Percentiles rank a stretch among this genome's conserved stretches.
Conservation (phyloP, 2,888 invertebrate genomes). For the Rhaphigaster nebulosa region DNA sequence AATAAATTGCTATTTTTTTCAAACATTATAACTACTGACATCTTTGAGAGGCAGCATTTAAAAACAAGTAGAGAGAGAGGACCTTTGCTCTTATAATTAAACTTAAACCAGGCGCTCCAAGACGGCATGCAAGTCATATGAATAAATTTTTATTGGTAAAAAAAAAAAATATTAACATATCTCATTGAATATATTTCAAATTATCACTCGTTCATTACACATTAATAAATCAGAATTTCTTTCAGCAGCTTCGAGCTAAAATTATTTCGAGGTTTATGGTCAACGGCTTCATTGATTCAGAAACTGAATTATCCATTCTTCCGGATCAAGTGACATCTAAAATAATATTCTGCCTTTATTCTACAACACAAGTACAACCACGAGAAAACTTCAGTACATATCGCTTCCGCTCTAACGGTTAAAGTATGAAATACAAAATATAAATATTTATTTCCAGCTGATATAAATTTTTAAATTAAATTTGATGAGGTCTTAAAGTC, state of each 20-base stretch:
- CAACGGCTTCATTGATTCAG: constrained; percentile 35
- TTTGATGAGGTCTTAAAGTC: too few relatives aligned
- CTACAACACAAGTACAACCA: not conserved
- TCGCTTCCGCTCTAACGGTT: not conserved
- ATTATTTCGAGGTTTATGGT: constrained; percentile 18
- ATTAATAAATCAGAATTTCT: not conserved
- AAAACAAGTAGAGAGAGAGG: too few relatives aligned
- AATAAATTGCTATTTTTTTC: too few relatives aligned
- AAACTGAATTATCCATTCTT: constrained; percentile 35
- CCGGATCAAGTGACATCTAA: constrained; percentile 14
- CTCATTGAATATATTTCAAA: not conserved
- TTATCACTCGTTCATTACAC: not conserved
- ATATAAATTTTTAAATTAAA: not conserved
- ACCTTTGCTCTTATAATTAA: too few relatives aligned
- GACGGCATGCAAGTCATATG: too few relatives aligned
- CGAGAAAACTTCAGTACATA: not conserved
- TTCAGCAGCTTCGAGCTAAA: not conserved
- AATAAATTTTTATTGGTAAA: too few relatives aligned
- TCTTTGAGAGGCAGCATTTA: too few relatives aligned
- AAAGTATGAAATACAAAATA: not conserved
- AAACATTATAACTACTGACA: too few relatives aligned
- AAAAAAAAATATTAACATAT: too few relatives aligned
- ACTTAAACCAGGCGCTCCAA: too few relatives aligned
- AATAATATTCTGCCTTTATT: constrained; percentile 6
- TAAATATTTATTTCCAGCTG: too few relatives aligned